Conservation (phyloP, 2,888 invertebrate species). For the Dicyrtomina minuta region DNA sequence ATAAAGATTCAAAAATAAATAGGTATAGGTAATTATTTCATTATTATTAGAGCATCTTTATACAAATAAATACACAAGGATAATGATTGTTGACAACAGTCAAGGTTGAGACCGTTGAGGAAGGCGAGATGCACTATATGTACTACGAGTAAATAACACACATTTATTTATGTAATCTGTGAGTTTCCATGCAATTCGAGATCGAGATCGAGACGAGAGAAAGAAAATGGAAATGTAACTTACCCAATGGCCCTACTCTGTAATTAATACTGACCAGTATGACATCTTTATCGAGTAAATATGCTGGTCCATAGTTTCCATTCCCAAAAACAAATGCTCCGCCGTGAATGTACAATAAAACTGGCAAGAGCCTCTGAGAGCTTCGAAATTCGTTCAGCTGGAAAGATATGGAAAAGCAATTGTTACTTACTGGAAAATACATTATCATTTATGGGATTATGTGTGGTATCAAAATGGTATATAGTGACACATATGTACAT, state of each 20-base stretch:
- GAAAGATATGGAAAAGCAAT: background rate
- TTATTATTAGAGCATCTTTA: too few species aligned
- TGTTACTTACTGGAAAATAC: too few species aligned
- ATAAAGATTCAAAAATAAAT: too few species aligned
- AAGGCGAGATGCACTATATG: background rate
- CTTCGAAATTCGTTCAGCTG: conserved; percentile 4
- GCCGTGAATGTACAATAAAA: conserved; percentile 23
- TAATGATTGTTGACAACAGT: too few species aligned
- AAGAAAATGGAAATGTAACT: conserved; percentile 2
- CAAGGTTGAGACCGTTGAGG: too few species aligned
- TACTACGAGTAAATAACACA: too few species aligned
- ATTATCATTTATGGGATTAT: too few species aligned
- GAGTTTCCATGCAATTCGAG: background rate
- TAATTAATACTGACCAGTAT: conserved; percentile 31
- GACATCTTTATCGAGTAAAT: conserved; percentile 28
- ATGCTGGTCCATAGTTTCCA: conserved; percentile 33
- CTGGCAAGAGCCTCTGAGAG: conserved; percentile 18
- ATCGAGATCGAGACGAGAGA: background rate
- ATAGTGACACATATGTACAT: background rate
- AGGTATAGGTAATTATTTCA: too few species aligned
- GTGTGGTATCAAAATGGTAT: background rate
- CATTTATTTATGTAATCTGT: background rate
- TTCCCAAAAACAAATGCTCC: conserved; percentile 21
- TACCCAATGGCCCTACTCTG: conserved; percentile 33
- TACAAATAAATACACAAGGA: too few species aligned